Conservation (phyloP, 2,888 invertebrate species). For the Siphlonurus alternatus region DNA sequence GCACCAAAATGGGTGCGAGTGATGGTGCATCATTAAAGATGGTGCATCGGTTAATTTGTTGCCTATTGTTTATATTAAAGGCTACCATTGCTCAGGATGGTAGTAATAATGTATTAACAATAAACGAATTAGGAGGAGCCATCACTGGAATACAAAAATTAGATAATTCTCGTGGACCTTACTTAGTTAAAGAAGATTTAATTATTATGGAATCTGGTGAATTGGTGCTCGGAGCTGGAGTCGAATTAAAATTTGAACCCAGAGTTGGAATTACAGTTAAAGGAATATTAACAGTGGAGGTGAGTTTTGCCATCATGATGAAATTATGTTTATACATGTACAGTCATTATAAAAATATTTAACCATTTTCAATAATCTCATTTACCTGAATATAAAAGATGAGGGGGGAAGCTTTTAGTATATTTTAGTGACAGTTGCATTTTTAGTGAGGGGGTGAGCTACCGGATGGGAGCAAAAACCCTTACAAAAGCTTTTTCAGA, state of each 20-base stretch:
- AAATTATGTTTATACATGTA: neutral
- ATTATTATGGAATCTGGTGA: slow-evolving; percentile 61
- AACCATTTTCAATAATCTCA: neutral
- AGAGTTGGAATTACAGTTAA: slow-evolving; percentile 86
- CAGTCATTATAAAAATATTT: neutral
- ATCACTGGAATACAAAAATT: slow-evolving; percentile 3
- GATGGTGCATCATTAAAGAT: neutral
- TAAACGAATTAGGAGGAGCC: slow-evolving; percentile 2
- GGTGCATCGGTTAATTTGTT: neutral
- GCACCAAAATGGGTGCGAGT: neutral
- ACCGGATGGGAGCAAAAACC: neutral
- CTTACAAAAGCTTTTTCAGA: neutral
- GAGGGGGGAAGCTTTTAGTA: no score
- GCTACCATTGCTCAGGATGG: neutral
- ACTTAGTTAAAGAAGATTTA: slow-evolving; percentile 60
- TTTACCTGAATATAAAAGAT: no score
- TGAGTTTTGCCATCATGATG: slow-evolving; percentile 34
- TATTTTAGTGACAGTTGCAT: neutral
- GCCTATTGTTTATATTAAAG: neutral
- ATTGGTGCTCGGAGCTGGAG: slow-evolving; percentile 77
- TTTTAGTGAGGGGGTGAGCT: neutral
- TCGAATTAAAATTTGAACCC: slow-evolving; percentile 74
- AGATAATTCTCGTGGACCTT: slow-evolving; percentile 35
- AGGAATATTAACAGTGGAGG: slow-evolving; percentile 77
- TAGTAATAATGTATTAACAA: no score